These are phyloP conservation scores for Tetranychus piercei DNA, from an alignment of 2,888 invertebrate genomes.

Conservation along the genomic window DNA sequence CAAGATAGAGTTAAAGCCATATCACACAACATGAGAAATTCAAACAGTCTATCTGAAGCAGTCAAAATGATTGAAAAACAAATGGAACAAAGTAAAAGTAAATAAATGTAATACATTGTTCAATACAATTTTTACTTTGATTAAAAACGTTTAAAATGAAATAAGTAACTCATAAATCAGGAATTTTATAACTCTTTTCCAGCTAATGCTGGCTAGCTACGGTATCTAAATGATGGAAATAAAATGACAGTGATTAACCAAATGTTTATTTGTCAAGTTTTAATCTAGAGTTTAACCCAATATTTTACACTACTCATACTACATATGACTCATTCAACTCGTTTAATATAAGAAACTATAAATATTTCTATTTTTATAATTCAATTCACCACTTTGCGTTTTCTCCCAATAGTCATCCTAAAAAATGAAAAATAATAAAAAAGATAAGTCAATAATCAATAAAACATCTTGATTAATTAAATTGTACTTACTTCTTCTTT, in stretches of 20 bases:
- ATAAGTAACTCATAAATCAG: too few relatives aligned
- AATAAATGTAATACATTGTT: too few relatives aligned
- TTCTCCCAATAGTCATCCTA: neutral
- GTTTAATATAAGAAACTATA: neutral
- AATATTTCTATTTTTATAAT: neutral
- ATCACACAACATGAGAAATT: neutral
- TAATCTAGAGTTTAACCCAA: neutral
- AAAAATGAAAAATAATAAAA: neutral
- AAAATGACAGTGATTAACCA: too few relatives aligned
- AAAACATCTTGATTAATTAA: neutral
- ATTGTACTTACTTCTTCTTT: neutral
- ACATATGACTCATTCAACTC: neutral
- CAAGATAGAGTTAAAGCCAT: neutral
- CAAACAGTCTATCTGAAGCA: neutral
- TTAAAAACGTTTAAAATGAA: too few relatives aligned
- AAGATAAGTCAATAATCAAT: neutral
- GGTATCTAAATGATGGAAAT: too few relatives aligned
- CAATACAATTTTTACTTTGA: too few relatives aligned
- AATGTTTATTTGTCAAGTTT: neutral
- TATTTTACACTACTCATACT: neutral
- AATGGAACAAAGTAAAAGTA: too few relatives aligned
- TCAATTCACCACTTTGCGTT: neutral
- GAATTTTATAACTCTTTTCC: too few relatives aligned
- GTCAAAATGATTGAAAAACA: neutral
- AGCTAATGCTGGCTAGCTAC: too few relatives aligned